Evolutionary conservation across 2,888 invertebrate genomes (phyloP), one percentile per base, ranked within the genome.

Genomic region (Megaustenia siamemsis): DNA sequence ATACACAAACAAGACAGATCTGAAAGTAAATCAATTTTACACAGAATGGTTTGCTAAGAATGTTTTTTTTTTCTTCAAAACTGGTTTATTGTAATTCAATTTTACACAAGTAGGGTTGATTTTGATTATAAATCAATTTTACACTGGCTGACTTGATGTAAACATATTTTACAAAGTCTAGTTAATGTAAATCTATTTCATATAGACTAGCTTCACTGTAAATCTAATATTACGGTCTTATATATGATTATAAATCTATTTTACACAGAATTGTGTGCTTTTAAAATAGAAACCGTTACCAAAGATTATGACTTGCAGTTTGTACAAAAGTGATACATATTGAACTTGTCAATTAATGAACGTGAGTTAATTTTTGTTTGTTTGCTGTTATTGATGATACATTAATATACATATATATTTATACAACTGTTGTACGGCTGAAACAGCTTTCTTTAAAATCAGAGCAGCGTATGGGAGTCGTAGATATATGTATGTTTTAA

Each of bases 281-380:
- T n/a, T 60, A 35, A 77, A 73, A 63, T 18, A 63, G 28, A 63
- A 75, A 45, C n/a, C 28, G 78, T 78, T 78, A 78, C 78, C 78
- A 78, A 78, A 78, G 78, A 78, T 60, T 63, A 45, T 78, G 40
- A 78, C 63, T 43, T 78, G 45, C 40, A n/a, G 35, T 43, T 63
- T 78, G 78, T 78, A 78, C 78, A 78, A 40, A 78, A 78, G 78
- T 78, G 78, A 78, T 78, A 78, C 45, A 32, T 63, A 35, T 45
- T 18, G 40, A 60, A 60, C 18, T 40, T 60, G 56, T 77, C 2
- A 24, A 60, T 35, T 49, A 18, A 32, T 56, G 3, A 18, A 60
- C 18, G 56, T 77, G 24, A 5, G 32, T 63, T 21, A 66, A 28
- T 78, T 43, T 21, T 63, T 66, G 40, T 40, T 78, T 28, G 53